Evolutionary conservation across 1,140 invertebrate genomes (phyloP), one percentile per base, ranked within the genome.

Genomic region (Macrocentrus cingulum): DNA sequence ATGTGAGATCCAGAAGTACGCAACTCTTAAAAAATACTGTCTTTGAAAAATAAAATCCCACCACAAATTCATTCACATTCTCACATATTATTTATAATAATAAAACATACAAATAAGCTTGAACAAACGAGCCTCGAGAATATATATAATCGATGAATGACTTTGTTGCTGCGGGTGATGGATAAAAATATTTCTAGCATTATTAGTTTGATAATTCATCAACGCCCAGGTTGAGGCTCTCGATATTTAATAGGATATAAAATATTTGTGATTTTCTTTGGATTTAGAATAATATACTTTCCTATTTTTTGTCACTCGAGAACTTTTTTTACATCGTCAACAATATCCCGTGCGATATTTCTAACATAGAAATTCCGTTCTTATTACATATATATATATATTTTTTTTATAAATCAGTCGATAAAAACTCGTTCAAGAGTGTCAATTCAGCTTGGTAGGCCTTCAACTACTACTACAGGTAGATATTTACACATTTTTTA

Each of bases 201-300:
- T 29, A 9, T 5, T 9, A 29, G 9, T 29, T 29, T 29, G n/a
- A n/a, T n/a, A 29, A 29, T 29, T 49, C 20, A 49, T 23, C 23
- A 49, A n/a, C 16, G n/a, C n/a, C 3, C 39, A 42, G 3, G 6
- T 20, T 48, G 19, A n/a, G 1, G 6, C 48, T 52, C 41, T 36
- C 13, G 37, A 8, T 57, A 49, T 41, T 49, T 32, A 36, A 20
- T 41, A 52, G 49, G 44, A 34, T 34, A 58, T 62, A 62, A 62
- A 58, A 62, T 62, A 58, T 58, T 57, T 55, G 55, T 46, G 51
- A 49, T 59, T 62, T 20, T 62, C 60, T 62, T 58, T 62, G 60
- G 60, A 59, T 58, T 60, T 54, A 59, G 44, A 62, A 59, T 58
- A 58, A 58, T 62, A 62, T 51, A 61, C 41, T 57, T 57, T 48